Conservation (phyloP, 2,888 invertebrate species). For the Drosophila tripunctata region DNA sequence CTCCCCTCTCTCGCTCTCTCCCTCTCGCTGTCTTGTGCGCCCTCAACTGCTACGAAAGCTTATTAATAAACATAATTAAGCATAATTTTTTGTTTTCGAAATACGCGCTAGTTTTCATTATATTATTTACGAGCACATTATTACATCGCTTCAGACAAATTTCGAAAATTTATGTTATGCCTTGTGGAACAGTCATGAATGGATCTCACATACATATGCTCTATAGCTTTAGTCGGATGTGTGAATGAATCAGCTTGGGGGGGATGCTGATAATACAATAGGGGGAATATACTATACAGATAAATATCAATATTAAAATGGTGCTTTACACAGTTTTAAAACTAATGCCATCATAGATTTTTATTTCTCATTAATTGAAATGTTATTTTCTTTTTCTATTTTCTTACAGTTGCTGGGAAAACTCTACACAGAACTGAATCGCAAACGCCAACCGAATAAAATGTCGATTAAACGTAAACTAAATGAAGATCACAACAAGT, state of each 20-base stretch:
- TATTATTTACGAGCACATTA: slow-evolving; percentile 61
- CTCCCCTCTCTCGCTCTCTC: not conserved
- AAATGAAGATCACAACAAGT: slow-evolving; percentile 48
- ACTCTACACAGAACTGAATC: slow-evolving; percentile 1
- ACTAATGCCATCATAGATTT: not conserved
- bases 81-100: slow-evolving; percentile 67
- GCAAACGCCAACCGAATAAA: slow-evolving; percentile 46
- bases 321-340: not conserved
- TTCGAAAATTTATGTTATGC: slow-evolving; percentile 56
- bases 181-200: slow-evolving; percentile 9
- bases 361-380: not conserved
- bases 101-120: slow-evolving; percentile 55
- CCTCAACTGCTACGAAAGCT: slow-evolving; percentile 31
- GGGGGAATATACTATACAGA: slow-evolving; percentile 1
- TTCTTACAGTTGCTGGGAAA: slow-evolving; percentile 30
- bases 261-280: slow-evolving; percentile 22
- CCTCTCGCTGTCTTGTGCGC: too few relatives aligned
- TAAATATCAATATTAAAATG: not conserved
- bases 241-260: slow-evolving; percentile 37
- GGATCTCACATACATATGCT: slow-evolving; percentile 30
- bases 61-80: slow-evolving; percentile 73
- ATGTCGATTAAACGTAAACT: slow-evolving; percentile 78
- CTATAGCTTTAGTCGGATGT: slow-evolving; percentile 33
- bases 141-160: slow-evolving; percentile 58
- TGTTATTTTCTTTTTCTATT: not conserved